Evolutionary conservation across 2,113 vertebrate genomes (phyloP), one percentile per base, ranked within the genome.

Genomic region (Cairina moschata): DNA sequence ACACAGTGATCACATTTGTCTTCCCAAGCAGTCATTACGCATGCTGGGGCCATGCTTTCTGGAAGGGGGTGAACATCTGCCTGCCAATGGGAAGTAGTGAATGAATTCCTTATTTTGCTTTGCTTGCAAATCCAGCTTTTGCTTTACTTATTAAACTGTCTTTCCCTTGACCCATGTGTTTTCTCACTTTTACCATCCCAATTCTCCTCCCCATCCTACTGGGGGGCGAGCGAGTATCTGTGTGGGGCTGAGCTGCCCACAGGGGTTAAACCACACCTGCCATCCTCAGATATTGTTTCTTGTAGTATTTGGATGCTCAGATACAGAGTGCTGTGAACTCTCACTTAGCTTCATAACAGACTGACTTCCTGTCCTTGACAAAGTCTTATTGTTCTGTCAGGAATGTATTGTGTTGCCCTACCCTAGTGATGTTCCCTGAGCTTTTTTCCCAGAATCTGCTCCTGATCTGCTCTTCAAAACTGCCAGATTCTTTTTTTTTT

Each of bases 71-170:
- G 31, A 58, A 25, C 31, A 10, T 13, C 59, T 56, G 21, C 40
- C 21, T 82, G 34, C 32, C 0, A 0, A 29, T 22, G 23, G 12
- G 40, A 56, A 56, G 18, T 3, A 12, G 7, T 14, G 23, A 54
- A 34, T 40, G 1, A 58, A 72, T 40, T 44, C 28, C 52, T 67
- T 40, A 4, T 7, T 54, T 28, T 56, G 12, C 5, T 62, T 79
- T 60, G 38, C n/a, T 62, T 36, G 2, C 1, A 2, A 0, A 0
- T 0, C 0, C 1, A 1, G 26, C 23, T 68, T 74, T 68, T 79
- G 29, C 21, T 79, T 84, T 69, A 6, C 26, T 21, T 25, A 11
- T 36, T 74, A 56, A 68, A 38, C 14, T 21, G 26, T 7, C 7
- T 62, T 62, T 48, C 58, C 8, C 40, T 29, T 40, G 36, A 5